phyloP scores from a whole-genome alignment of 2,888 invertebrate species.

The Odontothrips loti region DNA sequence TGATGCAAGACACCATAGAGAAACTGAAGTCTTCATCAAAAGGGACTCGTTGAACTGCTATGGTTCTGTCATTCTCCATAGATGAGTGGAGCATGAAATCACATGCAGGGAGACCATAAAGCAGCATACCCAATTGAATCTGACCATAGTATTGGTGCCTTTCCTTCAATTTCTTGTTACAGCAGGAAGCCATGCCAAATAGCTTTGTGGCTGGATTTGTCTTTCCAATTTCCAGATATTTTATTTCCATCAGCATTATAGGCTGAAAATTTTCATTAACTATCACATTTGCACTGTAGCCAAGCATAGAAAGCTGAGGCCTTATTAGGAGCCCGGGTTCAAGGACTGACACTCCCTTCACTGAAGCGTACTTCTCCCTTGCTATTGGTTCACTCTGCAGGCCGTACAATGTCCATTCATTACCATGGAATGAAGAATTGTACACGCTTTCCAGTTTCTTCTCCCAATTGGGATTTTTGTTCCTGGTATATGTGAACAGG shows the following conservation, averaged over 20 bases:
- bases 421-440: neutral
- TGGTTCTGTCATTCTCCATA: neutral
- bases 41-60: neutral
- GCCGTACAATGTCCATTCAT: neutral
- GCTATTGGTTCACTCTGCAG: neutral
- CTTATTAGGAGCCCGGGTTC: neutral
- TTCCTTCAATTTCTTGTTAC: neutral
- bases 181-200: neutral
- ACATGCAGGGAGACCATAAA: neutral
- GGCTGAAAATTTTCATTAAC: neutral
- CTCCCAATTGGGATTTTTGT: conserved; percentile 23
- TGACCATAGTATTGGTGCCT: neutral
- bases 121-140: neutral
- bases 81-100: neutral
- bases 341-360: neutral
- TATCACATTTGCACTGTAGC: neutral
- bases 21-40: neutral
- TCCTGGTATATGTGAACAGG: neutral
- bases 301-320: neutral
- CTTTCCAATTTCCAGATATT: neutral
- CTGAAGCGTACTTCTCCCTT: neutral
- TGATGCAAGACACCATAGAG: neutral
- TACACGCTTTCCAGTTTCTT: neutral
- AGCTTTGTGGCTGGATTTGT: neutral
- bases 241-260: neutral